Evolutionary conservation across 2,797 vertebrate genomes (phyloP).

Genomic region (Odontamblyopus rebecca): DNA sequence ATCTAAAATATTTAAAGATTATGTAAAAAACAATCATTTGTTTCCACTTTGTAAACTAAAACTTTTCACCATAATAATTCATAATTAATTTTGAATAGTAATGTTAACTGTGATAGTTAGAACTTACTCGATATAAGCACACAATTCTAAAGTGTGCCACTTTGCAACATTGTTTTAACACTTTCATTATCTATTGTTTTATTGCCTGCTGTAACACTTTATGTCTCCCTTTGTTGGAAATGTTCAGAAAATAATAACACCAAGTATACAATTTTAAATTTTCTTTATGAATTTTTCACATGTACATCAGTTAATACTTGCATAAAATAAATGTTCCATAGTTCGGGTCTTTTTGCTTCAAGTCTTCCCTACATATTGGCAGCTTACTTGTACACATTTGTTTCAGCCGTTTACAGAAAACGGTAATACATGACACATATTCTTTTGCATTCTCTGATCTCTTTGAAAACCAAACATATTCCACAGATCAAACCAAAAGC

Average conservation of each 20-base stretch:
- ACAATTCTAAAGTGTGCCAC: too few relatives aligned
- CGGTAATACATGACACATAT: slow-evolving; percentile 29
- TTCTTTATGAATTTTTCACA: slow-evolving; percentile 19
- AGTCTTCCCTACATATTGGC: slow-evolving; percentile 15
- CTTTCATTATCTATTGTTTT: too few relatives aligned
- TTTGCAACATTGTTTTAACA: too few relatives aligned
- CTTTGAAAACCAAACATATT: slow-evolving; percentile 29
- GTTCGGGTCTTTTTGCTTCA: slow-evolving; percentile 8
- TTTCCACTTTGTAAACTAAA: too few relatives aligned
- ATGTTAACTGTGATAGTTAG: too few relatives aligned
- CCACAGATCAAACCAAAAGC: slow-evolving; percentile 53
- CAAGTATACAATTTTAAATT: slow-evolving; percentile 1
- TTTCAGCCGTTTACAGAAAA: slow-evolving; percentile 25
- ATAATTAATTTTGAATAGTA: too few relatives aligned
- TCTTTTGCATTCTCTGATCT: slow-evolving; percentile 27
- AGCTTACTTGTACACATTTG: slow-evolving; percentile 14
- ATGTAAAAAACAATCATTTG: too few relatives aligned
- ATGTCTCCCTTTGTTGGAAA: too few relatives aligned
- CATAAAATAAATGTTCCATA: slow-evolving; percentile 34
- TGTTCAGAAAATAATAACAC: neutral
- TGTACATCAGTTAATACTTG: slow-evolving; percentile 11
- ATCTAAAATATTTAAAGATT: too few relatives aligned
- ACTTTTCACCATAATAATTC: too few relatives aligned
- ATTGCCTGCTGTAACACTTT: too few relatives aligned
- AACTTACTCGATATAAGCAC: too few relatives aligned